phyloP scores from a whole-genome alignment of 1,140 invertebrate genomes.

The Tetragnatha versicolor region DNA sequence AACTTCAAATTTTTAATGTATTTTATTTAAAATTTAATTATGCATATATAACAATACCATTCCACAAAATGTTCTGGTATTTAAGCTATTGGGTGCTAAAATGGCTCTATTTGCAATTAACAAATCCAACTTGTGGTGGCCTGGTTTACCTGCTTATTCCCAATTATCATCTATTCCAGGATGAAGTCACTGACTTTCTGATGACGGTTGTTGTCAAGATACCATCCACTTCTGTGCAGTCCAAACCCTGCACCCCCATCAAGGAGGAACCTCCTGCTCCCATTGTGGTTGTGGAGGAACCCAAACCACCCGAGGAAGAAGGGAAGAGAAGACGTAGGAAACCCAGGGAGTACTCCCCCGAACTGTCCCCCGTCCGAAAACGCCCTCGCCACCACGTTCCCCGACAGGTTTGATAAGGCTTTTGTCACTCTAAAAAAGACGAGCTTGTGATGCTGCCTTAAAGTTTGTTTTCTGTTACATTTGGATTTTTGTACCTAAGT shows the following conservation, averaged over 20 bases:
- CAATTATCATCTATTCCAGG: constrained; percentile 40
- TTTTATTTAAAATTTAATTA: too few relatives aligned
- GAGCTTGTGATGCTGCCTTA: not conserved
- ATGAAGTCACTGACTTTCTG: constrained; percentile 50
- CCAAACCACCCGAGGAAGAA: constrained; percentile 11
- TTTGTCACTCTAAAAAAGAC: not conserved
- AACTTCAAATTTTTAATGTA: too few relatives aligned
- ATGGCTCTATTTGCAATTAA: too few relatives aligned
- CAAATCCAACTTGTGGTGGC: too few relatives aligned
- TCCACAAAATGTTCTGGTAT: too few relatives aligned
- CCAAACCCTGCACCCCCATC: constrained; percentile 27
- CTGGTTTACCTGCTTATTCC: too few relatives aligned
- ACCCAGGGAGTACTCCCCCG: constrained; percentile 37
- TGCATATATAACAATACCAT: too few relatives aligned
- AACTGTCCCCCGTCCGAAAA: constrained; percentile 16
- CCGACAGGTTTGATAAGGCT: constrained; percentile 31
- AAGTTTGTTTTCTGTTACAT: too few relatives aligned
- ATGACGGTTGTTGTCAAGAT: constrained; percentile 21
- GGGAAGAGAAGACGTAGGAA: constrained; percentile 24
- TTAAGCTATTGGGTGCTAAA: too few relatives aligned
- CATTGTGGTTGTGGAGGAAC: not conserved
- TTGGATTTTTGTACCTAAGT: too few relatives aligned
- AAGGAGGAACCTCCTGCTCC: not conserved
- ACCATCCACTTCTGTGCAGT: constrained; percentile 2
- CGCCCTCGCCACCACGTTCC: constrained; percentile 1